Conservation (phyloP, 2,888 invertebrate species). For the Aplocera efformata region DNA sequence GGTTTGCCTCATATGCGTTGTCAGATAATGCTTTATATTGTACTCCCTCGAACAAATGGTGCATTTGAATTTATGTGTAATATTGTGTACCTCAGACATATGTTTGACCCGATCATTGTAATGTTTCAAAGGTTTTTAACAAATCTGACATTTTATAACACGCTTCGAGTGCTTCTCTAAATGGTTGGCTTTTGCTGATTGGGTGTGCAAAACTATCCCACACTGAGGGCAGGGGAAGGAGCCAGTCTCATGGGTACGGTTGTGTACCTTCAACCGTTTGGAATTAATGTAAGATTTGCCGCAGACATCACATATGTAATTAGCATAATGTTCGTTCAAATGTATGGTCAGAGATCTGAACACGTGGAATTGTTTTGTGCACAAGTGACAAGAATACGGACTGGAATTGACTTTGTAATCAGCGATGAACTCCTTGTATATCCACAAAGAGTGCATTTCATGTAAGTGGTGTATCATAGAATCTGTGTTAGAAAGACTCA, state of each 20-base stretch:
- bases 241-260: slow-evolving; percentile 69
- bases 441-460: slow-evolving; percentile 46
- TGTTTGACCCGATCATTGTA: slow-evolving; percentile 68
- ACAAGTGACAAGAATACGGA: slow-evolving; percentile 61
- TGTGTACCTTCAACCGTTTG: slow-evolving; percentile 71
- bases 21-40: slow-evolving; percentile 66
- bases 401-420: slow-evolving; percentile 61
- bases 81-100: slow-evolving; percentile 63
- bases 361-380: slow-evolving; percentile 57
- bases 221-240: slow-evolving; percentile 55
- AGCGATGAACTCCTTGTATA: slow-evolving; percentile 65
- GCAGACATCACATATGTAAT: slow-evolving; percentile 73
- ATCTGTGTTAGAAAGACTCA: slow-evolving; percentile 49
- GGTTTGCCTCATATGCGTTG: slow-evolving; percentile 65
- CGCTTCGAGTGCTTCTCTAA: slow-evolving; percentile 65
- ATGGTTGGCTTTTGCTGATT: slow-evolving; percentile 58
- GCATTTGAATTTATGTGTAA: slow-evolving; percentile 64
- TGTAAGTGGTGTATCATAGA: slow-evolving; percentile 53
- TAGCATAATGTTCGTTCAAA: slow-evolving; percentile 72
- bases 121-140: slow-evolving; percentile 65
- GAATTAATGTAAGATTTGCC: slow-evolving; percentile 73
- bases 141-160: slow-evolving; percentile 60
- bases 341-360: slow-evolving; percentile 66
- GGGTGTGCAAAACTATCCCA: slow-evolving; percentile 59
- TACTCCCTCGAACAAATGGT: slow-evolving; percentile 56